Conservation (phyloP, 1,140 invertebrate species). For the Ceratoteleas bidentatus region DNA sequence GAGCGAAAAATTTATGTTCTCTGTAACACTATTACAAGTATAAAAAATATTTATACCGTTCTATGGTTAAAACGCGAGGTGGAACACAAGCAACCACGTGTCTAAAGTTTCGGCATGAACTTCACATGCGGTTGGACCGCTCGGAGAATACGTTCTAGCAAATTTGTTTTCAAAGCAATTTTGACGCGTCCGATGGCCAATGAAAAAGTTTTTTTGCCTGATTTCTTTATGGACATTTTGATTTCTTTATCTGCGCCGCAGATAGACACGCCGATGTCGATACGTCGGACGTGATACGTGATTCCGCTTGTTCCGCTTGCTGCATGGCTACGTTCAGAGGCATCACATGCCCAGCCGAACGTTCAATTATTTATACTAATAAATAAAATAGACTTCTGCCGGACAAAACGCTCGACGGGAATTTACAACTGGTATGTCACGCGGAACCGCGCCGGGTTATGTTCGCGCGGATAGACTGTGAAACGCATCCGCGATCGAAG, state of each 20-base stretch:
- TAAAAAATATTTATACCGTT: too few relatives aligned
- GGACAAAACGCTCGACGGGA: neutral
- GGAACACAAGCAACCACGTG: constrained; percentile 41
- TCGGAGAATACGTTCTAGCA: constrained; percentile 59
- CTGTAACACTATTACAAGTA: too few relatives aligned
- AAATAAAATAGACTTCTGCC: neutral
- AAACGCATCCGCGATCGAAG: too few relatives aligned
- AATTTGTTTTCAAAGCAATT: constrained; percentile 64
- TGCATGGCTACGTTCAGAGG: too few relatives aligned
- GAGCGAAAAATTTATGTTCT: too few relatives aligned
- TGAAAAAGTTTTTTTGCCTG: constrained; percentile 56
- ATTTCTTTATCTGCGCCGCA: too few relatives aligned
- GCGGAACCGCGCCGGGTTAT: too few relatives aligned
- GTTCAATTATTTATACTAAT: constrained; percentile 25
- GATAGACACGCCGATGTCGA: constrained; percentile 33
- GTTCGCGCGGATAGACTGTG: too few relatives aligned
- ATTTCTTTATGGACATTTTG: constrained; percentile 60
- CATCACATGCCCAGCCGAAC: constrained; percentile 15
- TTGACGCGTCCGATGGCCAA: constrained; percentile 59
- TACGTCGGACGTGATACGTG: too few relatives aligned
- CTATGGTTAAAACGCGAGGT: constrained; percentile 46
- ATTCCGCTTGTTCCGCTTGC: too few relatives aligned
- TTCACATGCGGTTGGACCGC: constrained; percentile 54
- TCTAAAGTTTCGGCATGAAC: constrained; percentile 57
- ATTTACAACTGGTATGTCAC: neutral